These are phyloP conservation scores for Leptopilina clavipes DNA, from an alignment of 1,140 invertebrate species.

Conservation along the genomic window DNA sequence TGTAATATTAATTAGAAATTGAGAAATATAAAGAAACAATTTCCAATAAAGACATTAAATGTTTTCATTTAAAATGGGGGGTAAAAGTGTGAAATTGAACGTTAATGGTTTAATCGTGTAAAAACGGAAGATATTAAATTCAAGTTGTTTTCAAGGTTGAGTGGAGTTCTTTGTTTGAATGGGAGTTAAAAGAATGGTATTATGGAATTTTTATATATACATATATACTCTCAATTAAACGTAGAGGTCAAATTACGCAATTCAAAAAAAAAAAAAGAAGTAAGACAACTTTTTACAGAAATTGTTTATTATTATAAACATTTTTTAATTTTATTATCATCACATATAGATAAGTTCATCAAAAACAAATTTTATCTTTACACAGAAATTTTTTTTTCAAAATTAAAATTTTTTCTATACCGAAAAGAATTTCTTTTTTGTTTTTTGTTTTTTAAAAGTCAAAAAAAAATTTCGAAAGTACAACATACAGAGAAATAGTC, in stretches of 20 bases:
- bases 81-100: not conserved
- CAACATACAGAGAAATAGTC: not conserved
- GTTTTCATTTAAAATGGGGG: not conserved
- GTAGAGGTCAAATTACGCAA: constrained; percentile 20
- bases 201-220: constrained; percentile 22
- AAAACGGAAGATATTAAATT: constrained; percentile 12
- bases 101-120: not conserved
- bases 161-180: not conserved
- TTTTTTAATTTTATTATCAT: not conserved
- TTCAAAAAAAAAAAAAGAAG: constrained; percentile 4
- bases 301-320: not conserved
- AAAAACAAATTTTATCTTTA: no score
- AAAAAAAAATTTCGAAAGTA: not conserved
- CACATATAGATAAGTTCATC: no score
- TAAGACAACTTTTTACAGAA: not conserved
- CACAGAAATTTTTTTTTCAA: no score
- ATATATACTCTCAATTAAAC: constrained; percentile 4
- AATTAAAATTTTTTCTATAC: no score
- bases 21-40: no score
- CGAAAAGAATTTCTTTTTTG: no score
- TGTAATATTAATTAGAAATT: no score
- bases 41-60: no score
- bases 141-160: not conserved
- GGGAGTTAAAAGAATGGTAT: constrained; percentile 13
- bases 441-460: no score